These are phyloP conservation scores for Margaritifera margaritifera DNA, from an alignment of 2,888 invertebrate species.

Conservation along the genomic window DNA sequence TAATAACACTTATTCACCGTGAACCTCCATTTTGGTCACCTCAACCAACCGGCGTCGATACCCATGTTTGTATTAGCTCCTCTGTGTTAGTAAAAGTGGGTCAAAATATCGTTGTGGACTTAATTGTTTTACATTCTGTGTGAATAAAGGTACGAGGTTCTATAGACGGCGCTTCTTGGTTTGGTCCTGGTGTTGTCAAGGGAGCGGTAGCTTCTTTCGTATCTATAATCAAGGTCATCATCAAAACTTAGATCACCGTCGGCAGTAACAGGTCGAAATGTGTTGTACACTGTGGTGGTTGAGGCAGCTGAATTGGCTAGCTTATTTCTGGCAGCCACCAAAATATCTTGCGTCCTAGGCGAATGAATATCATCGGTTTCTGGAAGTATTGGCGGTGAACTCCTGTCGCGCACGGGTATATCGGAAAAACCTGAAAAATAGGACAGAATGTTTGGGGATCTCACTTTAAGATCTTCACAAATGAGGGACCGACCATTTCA, in stretches of 20 bases:
- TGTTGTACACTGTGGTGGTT: slow-evolving; percentile 29
- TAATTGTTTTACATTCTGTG: slow-evolving; percentile 26
- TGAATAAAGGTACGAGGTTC: slow-evolving; percentile 33
- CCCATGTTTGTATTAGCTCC: too few species aligned
- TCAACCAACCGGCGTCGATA: too few species aligned
- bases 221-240: slow-evolving; percentile 56
- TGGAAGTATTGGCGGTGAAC: slow-evolving; percentile 15
- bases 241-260: slow-evolving; percentile 54
- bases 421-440: slow-evolving; percentile 41
- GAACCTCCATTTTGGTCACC: too few species aligned
- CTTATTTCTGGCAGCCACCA: slow-evolving; percentile 53
- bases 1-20: too few species aligned
- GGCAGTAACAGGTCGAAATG: slow-evolving; percentile 38
- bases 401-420: slow-evolving; percentile 32
- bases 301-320: slow-evolving; percentile 37
- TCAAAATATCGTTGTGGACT: neutral
- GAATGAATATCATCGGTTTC: slow-evolving; percentile 1
- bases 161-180: slow-evolving; percentile 10
- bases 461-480: too few species aligned
- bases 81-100: too few species aligned
- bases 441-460: too few species aligned
- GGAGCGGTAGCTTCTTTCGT: slow-evolving; percentile 54
- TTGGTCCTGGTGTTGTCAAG: slow-evolving; percentile 51
- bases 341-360: slow-evolving; percentile 40
- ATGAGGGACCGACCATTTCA: neutral